Evolutionary conservation across 2,888 invertebrate species (phyloP), one percentile per base, ranked within the genome.

Genomic region (Protonemura montana): DNA sequence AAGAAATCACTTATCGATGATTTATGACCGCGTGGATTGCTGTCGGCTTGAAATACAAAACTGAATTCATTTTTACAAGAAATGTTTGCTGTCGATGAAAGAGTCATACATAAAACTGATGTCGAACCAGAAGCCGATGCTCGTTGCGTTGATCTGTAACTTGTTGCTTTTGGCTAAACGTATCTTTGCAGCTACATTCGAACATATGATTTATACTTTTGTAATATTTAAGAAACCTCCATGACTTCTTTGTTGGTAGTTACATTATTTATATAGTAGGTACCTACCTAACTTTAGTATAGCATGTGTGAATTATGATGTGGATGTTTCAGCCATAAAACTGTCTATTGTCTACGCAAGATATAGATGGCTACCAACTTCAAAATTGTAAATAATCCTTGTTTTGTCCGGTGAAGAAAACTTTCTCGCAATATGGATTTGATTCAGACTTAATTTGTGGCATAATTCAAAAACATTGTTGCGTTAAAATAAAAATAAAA

Each of bases 291-390:
- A n/a, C n/a, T n/a, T n/a, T n/a, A n/a, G n/a, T n/a, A n/a, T n/a
- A n/a, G n/a, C 26, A 78, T 2, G 10, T 25, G 26, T 26, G 27
- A 78, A 78, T 78, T 13, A 59, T 59, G 1, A 13, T 21, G 21
- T 59, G 59, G 16, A 59, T 16, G 59, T 84, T 16, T 16, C 10
- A 76, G 29, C 42, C 84, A 59, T 59, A 84, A 84, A 84, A 84
- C 25, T 84, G 84, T 84, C 84, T 29, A 82, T 82, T 82, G 82
- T 82, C 35, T 82, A n/a, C 26, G 29, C 5, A 21, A 16, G 81
- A 6, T 81, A 83, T 83, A n/a, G 82, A 83, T 41, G 82, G 42
- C 29, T 30, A 30, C 81, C 13, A 29, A 5, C 29, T 81, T 81
- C 29, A 10, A 10, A 10, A 59, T 10, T 21, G 59, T 21, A 10